Conservation (phyloP, 2,797 vertebrate genomes). For the Setipinna tenuifilis region DNA sequence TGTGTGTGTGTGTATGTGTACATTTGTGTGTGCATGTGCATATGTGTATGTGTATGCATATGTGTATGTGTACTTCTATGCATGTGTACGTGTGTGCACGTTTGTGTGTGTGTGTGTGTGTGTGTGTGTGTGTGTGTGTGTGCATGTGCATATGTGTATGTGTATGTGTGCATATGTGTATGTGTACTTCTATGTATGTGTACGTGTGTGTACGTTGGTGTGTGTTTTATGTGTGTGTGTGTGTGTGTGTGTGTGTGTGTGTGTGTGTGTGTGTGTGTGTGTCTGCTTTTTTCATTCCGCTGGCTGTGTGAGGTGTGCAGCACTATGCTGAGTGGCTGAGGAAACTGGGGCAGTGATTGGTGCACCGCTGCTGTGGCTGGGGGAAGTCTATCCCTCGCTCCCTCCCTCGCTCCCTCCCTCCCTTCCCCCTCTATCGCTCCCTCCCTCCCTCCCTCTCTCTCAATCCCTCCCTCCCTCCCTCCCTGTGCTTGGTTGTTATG, state of each 20-base stretch:
- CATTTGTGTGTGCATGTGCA: constrained; percentile 32
- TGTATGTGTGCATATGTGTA: constrained; percentile 17
- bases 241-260: not conserved
- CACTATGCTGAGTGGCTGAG: constrained; percentile 34
- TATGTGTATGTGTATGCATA: constrained; percentile 3
- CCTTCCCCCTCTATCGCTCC: not conserved
- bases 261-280: constrained; percentile 29
- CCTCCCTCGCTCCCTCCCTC: not conserved
- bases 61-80: not conserved
- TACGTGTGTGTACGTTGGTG: constrained; percentile 29
- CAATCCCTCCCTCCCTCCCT: constrained; percentile 25
- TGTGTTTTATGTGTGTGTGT: constrained; percentile 13
- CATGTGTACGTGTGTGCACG: constrained; percentile 23
- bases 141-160: not conserved
- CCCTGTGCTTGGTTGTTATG: constrained; percentile 39
- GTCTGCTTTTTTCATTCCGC: constrained; percentile 22
- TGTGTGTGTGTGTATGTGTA: constrained; percentile 29
- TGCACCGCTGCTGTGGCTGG: constrained; percentile 66
- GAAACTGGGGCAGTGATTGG: constrained; percentile 53
- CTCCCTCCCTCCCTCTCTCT: not conserved
- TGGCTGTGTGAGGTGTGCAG: constrained; percentile 37
- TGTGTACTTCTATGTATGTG: not conserved
- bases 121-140: constrained; percentile 25
- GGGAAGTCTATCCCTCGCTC: constrained; percentile 36
- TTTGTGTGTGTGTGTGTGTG: constrained; percentile 33